phyloP scores from a whole-genome alignment of 2,113 vertebrate species.

The Physeter macrocephalus region DNA sequence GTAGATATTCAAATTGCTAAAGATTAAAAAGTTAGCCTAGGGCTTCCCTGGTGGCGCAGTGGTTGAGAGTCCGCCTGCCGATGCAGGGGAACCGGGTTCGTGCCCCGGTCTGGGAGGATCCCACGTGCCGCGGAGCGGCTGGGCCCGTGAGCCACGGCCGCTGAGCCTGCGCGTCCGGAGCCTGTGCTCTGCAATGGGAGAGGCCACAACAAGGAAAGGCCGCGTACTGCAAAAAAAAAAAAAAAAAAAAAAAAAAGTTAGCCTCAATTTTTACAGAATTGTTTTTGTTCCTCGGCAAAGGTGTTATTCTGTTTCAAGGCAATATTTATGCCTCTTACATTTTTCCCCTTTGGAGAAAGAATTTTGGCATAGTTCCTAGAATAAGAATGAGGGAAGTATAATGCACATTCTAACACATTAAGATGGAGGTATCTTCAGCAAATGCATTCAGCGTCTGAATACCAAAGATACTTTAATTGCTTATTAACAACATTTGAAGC shows the following conservation, averaged over 20 bases:
- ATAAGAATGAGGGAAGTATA: constrained; percentile 19
- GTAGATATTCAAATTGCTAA: neutral
- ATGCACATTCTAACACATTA: neutral
- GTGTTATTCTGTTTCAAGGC: neutral
- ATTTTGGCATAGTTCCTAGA: constrained; percentile 33
- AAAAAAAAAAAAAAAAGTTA: too few species aligned
- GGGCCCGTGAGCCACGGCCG: too few species aligned
- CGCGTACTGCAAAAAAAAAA: too few species aligned
- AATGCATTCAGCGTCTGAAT: constrained; percentile 42
- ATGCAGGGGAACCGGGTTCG: too few species aligned
- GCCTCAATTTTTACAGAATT: neutral
- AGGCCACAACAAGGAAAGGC: too few species aligned
- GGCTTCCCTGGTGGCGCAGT: too few species aligned
- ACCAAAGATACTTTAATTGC: constrained; percentile 31
- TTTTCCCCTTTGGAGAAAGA: neutral
- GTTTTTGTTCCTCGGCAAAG: neutral
- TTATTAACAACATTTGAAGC: constrained; percentile 55
- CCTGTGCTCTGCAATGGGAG: too few species aligned
- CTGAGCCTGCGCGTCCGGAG: too few species aligned
- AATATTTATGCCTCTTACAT: neutral
- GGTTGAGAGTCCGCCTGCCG: too few species aligned
- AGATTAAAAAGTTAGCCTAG: neutral
- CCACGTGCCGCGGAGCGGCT: too few species aligned
- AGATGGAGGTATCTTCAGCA: neutral
- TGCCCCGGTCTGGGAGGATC: too few species aligned